Evolutionary conservation across 2,888 invertebrate genomes (phyloP).

Genomic region (Stenchaetothrips biformis): DNA sequence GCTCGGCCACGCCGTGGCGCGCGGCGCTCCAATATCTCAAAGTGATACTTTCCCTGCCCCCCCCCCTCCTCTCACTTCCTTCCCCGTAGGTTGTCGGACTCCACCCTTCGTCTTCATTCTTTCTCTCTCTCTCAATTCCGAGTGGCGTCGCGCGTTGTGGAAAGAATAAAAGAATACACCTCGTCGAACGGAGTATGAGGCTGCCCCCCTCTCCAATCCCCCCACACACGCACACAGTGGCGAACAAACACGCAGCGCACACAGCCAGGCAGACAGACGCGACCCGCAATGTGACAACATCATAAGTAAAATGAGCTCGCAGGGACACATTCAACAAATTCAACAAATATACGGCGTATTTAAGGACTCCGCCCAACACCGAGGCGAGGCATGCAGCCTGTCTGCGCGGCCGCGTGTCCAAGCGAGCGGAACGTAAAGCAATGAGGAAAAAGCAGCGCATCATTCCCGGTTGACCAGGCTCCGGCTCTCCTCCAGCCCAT

Average conservation of each 20-base stretch:
- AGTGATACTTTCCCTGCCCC: neutral
- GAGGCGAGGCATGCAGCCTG: no score
- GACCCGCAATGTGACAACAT: neutral
- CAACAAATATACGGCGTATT: no score
- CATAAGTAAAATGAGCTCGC: neutral
- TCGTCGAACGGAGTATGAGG: neutral
- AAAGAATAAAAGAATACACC: neutral
- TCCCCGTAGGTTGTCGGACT: neutral
- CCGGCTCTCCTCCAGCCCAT: no score
- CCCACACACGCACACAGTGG: neutral
- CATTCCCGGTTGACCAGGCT: no score
- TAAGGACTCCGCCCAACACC: no score
- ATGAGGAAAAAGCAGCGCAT: no score
- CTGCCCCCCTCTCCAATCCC: neutral
- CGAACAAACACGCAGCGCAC: neutral
- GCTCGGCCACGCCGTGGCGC: neutral
- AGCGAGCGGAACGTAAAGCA: no score
- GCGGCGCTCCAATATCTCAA: constrained; percentile 7
- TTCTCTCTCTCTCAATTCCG: neutral
- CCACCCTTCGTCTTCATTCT: neutral
- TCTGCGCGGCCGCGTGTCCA: no score
- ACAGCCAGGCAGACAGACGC: no score
- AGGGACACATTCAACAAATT: neutral
- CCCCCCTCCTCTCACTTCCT: neutral
- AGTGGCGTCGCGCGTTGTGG: neutral